Evolutionary conservation across 1,140 invertebrate genomes (phyloP).

Genomic region (Trinorchestia longiramus): DNA sequence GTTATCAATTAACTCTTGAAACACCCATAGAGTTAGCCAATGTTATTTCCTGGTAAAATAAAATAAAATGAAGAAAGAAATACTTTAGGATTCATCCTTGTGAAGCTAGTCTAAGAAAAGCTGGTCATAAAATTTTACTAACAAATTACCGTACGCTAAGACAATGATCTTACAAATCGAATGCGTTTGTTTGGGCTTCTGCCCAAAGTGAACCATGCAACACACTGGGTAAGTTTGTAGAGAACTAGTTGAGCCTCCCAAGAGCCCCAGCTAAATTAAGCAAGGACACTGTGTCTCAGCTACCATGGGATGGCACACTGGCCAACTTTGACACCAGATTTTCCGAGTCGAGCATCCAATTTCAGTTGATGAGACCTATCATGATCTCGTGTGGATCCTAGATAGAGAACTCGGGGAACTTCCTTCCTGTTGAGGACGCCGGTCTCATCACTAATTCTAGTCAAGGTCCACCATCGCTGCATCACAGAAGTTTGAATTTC

Average conservation of each 20-base stretch:
- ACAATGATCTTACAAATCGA: background rate
- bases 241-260: background rate
- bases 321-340: conserved; percentile 6
- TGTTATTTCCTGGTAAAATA: no score
- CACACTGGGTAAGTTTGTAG: background rate
- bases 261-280: background rate
- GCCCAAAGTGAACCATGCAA: background rate
- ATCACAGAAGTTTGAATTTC: background rate
- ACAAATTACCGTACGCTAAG: background rate
- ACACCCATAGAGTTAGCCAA: no score
- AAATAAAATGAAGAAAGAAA: no score
- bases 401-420: background rate
- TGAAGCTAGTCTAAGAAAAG: no score
- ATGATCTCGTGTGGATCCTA: background rate
- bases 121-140: background rate
- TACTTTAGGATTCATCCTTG: no score
- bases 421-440: background rate
- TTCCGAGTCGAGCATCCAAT: background rate
- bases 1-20: no score
- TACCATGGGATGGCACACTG: background rate
- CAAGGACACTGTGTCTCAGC: background rate
- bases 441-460: background rate
- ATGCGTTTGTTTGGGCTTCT: background rate
- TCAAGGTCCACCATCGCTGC: background rate
- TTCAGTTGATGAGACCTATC: background rate